Conservation (phyloP, 2,113 vertebrate species). For the Solea solea region DNA sequence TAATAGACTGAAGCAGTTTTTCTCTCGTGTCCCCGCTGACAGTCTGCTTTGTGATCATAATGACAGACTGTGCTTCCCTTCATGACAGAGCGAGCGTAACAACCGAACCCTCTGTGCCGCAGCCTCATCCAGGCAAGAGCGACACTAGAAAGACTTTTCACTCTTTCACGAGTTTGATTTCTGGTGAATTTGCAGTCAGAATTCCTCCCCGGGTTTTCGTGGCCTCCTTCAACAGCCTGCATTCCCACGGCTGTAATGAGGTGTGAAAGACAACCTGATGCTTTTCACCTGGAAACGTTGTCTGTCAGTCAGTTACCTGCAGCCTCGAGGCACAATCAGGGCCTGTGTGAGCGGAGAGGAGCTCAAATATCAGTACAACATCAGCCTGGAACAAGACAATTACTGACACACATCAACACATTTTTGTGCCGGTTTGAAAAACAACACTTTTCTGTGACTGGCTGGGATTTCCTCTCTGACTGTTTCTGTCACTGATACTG, state of each 20-base stretch:
- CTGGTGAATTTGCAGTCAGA: slow-evolving; percentile 2
- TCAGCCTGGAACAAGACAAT: too few relatives aligned
- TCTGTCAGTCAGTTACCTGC: slow-evolving; percentile 46
- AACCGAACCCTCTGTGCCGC: slow-evolving; percentile 32
- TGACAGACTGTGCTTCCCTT: slow-evolving; percentile 62
- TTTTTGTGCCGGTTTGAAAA: too few relatives aligned
- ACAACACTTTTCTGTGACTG: too few relatives aligned
- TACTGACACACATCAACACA: too few relatives aligned
- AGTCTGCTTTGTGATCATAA: slow-evolving; percentile 62
- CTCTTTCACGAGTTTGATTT: neutral
- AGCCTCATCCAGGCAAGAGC: slow-evolving; percentile 37
- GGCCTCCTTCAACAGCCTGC: slow-evolving; percentile 4
- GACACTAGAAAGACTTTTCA: neutral
- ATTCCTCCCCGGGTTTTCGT: neutral
- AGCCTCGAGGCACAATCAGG: slow-evolving; percentile 54
- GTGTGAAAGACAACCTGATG: slow-evolving; percentile 52
- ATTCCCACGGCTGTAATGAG: slow-evolving; percentile 25
- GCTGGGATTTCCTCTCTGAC: too few relatives aligned
- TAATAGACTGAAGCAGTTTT: too few relatives aligned
- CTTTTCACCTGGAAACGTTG: slow-evolving; percentile 46
- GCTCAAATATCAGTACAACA: neutral
- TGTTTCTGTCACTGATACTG: too few relatives aligned
- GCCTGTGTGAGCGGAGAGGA: slow-evolving; percentile 50
- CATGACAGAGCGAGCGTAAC: slow-evolving; percentile 57
- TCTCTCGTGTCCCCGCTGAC: too few relatives aligned